These are phyloP conservation scores for Andrena bicolor DNA, from an alignment of 2,888 invertebrate species.

Conservation along the genomic window DNA sequence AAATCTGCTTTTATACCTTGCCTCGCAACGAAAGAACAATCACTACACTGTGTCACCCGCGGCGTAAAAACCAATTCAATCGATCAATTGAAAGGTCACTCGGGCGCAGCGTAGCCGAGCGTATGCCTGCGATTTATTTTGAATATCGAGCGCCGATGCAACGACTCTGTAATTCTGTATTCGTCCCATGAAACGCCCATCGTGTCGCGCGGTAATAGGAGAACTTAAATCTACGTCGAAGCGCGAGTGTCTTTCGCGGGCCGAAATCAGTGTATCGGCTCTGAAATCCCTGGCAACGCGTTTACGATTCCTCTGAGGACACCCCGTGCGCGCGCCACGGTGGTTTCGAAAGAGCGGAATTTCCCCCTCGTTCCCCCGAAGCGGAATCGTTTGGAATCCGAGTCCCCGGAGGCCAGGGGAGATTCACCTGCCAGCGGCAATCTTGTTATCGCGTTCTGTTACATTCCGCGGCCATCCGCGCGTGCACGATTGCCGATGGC, in stretches of 20 bases:
- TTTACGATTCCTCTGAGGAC: constrained; percentile 1
- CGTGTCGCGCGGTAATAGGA: constrained; percentile 8
- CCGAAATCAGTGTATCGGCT: neutral
- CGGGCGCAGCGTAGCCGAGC: neutral
- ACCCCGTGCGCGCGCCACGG: neutral
- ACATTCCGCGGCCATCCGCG: constrained; percentile 45
- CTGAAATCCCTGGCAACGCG: neutral
- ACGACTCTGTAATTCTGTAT: neutral
- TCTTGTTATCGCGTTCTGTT: constrained; percentile 55
- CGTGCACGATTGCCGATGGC: constrained; percentile 53
- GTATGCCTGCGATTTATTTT: neutral
- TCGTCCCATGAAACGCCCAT: neutral
- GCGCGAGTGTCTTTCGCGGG: constrained; percentile 12
- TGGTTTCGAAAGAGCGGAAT: constrained; percentile 27
- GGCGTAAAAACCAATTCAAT: neutral
- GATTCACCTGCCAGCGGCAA: constrained; percentile 41
- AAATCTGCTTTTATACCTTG: neutral
- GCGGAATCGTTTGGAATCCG: constrained; percentile 27
- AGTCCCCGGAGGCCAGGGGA: neutral
- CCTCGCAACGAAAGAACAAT: neutral
- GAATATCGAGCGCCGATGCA: constrained; percentile 2
- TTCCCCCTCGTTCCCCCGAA: neutral
- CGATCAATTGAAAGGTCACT: constrained; percentile 5
- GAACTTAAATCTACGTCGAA: constrained; percentile 14
- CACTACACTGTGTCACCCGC: neutral